Base-by-base conservation (phyloP, 1,140 invertebrate genomes). In the Drosophila suzukii region DNA sequence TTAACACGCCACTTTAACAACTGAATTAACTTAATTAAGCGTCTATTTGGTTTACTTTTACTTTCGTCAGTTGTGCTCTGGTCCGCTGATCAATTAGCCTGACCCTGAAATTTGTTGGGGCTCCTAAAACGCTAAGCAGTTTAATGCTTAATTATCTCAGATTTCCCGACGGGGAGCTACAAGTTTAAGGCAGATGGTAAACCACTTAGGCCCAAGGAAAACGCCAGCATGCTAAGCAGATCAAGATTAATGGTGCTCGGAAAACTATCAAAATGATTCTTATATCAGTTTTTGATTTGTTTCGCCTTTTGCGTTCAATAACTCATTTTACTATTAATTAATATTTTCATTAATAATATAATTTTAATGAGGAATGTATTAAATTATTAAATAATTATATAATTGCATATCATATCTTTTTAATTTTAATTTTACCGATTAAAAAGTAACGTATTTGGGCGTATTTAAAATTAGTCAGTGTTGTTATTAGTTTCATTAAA, bases 1-100 rank as follows among this genome's bases (percentile, higher is more conserved):
- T 84, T 80, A 80, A 56, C 49, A 39, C 54, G 81, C 47, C 51
- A 63, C 56, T 77, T 57, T 46, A 80, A 84, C 73, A 85, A 81
- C 82, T 86, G 24, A 67, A 78, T 81, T 70, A 86, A 81, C 43
- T 81, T 63, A 86, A 85, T 85, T 81, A 86, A 67, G 13, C 54
- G 66, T 75, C 74, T 78, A 62, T 63, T 68, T 58, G 51, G 44
- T 79, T 81, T 68, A 65, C 82, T 86, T 86, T 86, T 88, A 86
- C 82, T 86, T 86, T 86, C 75, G 59, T 57, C 68, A 39, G 51
- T 59, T 51, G 38, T 24, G 44, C 55, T 44, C 17, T 27, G 41
- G 38, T 41, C 36, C 17, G 34, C 34, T 51, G 34, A 59, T 53
- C 55, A 67, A 49, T 56, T 41, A 41, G 17, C n/a, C 17, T 41